These are phyloP conservation scores for Platerodrilus igneus DNA, from an alignment of 2,888 invertebrate species.

Conservation along the genomic window DNA sequence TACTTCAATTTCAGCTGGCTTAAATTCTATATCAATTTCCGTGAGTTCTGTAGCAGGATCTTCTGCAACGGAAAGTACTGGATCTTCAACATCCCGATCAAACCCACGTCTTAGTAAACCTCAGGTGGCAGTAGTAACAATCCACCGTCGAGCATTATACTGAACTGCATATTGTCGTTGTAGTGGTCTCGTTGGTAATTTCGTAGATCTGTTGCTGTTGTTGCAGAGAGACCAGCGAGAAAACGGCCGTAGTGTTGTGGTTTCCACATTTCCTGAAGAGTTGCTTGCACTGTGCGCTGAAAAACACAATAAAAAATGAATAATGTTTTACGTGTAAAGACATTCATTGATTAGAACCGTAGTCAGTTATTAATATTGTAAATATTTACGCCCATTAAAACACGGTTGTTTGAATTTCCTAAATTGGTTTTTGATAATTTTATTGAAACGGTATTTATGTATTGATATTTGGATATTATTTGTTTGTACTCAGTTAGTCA, in stretches of 20 bases:
- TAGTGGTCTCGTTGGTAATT: constrained; percentile 24
- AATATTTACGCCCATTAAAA: no score
- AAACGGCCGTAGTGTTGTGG: constrained; percentile 41
- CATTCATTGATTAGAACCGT: background rate
- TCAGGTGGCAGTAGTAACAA: constrained; percentile 45
- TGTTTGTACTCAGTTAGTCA: no score
- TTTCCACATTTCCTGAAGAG: constrained; percentile 45
- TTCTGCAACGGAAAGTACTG: no score
- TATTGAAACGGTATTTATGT: no score
- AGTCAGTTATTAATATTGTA: no score
- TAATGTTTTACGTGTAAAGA: no score
- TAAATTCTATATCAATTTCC: constrained; percentile 20
- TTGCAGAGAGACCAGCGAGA: constrained; percentile 42
- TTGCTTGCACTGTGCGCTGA: constrained; percentile 46
- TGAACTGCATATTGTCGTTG: constrained; percentile 37
- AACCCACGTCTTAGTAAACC: constrained; percentile 26
- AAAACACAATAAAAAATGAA: no score
- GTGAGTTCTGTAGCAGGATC: constrained; percentile 30
- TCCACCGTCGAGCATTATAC: constrained; percentile 40
- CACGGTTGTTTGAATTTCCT: no score
- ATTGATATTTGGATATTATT: no score
- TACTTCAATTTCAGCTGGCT: constrained; percentile 14
- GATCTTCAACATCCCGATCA: constrained; percentile 17
- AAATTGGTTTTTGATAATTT: no score
- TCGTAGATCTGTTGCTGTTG: constrained; percentile 34